Evolutionary conservation across 2,113 vertebrate genomes (phyloP).

Genomic region (Mormyrus lacerda): DNA sequence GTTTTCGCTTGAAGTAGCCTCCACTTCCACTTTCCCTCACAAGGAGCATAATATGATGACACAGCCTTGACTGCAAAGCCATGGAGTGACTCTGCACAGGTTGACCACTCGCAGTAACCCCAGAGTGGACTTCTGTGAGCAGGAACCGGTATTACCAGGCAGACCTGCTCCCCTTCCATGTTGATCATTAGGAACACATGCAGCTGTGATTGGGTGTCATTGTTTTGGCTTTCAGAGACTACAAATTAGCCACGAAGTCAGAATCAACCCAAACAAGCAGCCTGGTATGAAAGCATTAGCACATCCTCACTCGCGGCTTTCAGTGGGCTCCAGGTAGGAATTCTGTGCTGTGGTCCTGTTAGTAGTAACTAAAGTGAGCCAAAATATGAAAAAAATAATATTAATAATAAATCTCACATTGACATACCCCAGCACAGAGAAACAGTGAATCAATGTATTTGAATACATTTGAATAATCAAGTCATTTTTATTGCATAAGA

Average conservation of each 20-base stretch:
- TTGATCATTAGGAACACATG: neutral
- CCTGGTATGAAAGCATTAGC: neutral
- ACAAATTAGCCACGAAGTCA: conserved; percentile 8
- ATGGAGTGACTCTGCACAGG: neutral
- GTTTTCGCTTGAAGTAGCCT: conserved; percentile 4
- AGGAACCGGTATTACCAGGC: conserved; percentile 10
- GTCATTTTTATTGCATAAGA: conserved; percentile 1
- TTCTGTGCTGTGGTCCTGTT: neutral
- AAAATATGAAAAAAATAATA: neutral
- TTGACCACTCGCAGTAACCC: neutral
- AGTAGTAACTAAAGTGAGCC: neutral
- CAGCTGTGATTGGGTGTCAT: conserved; percentile 14
- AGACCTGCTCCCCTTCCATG: conserved; percentile 2
- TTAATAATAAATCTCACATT: neutral
- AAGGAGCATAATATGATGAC: neutral
- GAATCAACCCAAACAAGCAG: neutral
- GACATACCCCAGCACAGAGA: neutral
- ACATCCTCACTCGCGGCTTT: neutral
- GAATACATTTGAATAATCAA: conserved; percentile 4
- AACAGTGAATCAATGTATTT: conserved; percentile 6
- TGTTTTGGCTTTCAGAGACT: conserved; percentile 5
- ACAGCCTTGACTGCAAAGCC: neutral
- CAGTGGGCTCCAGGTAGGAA: neutral
- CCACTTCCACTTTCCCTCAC: neutral
- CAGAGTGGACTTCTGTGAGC: conserved; percentile 17